phyloP scores from a whole-genome alignment of 1,140 invertebrate genomes.

The Papilio helenus region DNA sequence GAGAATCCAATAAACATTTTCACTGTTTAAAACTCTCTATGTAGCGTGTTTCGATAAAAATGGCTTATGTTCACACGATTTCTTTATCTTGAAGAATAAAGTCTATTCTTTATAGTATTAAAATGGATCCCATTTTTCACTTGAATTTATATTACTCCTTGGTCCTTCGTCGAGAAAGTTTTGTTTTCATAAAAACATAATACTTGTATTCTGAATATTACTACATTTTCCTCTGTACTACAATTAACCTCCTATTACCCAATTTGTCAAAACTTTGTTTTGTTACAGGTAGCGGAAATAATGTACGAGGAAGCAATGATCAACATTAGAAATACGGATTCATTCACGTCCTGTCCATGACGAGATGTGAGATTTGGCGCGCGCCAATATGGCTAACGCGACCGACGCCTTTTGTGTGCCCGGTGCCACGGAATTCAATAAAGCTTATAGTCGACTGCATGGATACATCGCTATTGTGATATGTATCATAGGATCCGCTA shows the following conservation, averaged over 20 bases:
- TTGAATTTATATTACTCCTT: no score
- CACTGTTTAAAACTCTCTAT: not conserved
- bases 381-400: slow-evolving; percentile 66
- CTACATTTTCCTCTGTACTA: no score
- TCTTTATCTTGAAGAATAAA: not conserved
- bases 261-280: not conserved
- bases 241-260: no score
- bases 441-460: slow-evolving; percentile 76
- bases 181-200: not conserved
- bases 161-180: not conserved
- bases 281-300: slow-evolving; percentile 45
- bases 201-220: not conserved
- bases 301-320: not conserved
- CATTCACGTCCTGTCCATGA: slow-evolving; percentile 56
- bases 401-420: slow-evolving; percentile 78
- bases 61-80: not conserved
- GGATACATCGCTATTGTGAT: slow-evolving; percentile 85
- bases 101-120: not conserved
- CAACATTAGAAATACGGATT: not conserved
- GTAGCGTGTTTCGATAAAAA: not conserved
- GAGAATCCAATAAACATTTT: not conserved
- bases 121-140: not conserved
- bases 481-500: slow-evolving; percentile 95
- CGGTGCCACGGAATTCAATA: slow-evolving; percentile 77
- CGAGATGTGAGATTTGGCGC: slow-evolving; percentile 45